phyloP scores from a whole-genome alignment of 2,113 vertebrate genomes.

The Myiozetetes cayanensis region DNA sequence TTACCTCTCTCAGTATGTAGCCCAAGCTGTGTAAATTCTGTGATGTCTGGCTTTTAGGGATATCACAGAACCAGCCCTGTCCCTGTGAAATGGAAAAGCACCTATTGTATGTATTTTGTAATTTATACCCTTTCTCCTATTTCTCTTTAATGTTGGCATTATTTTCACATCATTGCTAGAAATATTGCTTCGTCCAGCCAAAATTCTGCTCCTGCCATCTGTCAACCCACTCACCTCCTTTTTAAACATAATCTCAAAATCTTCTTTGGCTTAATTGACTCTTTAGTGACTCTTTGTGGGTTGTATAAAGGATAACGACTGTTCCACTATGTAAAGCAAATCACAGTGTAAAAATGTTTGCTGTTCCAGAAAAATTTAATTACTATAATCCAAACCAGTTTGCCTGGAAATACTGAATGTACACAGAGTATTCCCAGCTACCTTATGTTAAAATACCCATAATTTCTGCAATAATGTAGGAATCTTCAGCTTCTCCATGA shows the following conservation, averaged over 20 bases:
- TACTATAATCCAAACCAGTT: not conserved
- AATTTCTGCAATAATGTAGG: not conserved
- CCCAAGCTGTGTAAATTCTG: conserved; percentile 24
- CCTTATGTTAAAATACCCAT: not conserved
- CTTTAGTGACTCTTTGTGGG: not conserved
- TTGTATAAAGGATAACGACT: not conserved
- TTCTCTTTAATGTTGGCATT: not conserved
- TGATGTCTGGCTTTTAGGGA: conserved; percentile 45
- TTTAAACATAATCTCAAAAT: not conserved
- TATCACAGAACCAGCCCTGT: not conserved
- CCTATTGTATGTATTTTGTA: not conserved
- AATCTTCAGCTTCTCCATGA: not conserved
- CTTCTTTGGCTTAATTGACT: not conserved
- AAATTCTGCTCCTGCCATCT: not conserved
- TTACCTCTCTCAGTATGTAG: conserved; percentile 29
- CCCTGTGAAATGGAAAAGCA: not conserved
- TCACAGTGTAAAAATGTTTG: not conserved
- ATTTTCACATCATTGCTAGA: not conserved
- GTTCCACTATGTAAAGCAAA: not conserved
- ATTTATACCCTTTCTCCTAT: not conserved
- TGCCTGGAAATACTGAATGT: not conserved
- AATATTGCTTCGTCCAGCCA: not conserved
- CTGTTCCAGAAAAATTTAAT: not conserved
- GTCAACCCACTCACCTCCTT: not conserved
- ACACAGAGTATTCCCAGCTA: not conserved